Base-by-base conservation (phyloP, 2,888 invertebrate genomes). In the Idaea straminata region DNA sequence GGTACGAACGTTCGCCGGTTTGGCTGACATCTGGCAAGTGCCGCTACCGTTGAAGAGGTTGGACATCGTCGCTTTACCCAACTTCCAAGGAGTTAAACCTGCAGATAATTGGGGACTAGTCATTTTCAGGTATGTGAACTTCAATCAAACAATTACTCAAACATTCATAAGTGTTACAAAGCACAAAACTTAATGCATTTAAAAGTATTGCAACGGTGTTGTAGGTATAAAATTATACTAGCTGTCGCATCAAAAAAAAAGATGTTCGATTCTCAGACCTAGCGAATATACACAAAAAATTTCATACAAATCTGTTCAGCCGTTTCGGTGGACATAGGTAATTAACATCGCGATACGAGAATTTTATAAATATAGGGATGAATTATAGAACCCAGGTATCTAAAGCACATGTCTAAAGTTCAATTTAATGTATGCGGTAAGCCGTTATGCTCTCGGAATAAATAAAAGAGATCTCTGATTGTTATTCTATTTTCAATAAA, bases 61-160 rank as follows among this genome's bases (percentile, higher is more conserved):
- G 70, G 96, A 97, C 80, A 87, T 97, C 3, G 93, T 97, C 0
- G 96, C 96, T 0, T 86, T 97, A 62, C 97, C 97, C 0, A 95
- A 94, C 69, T 95, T 96, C 72, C 93, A 94, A 69, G 95, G 95
- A 0, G 94, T 95, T 2, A 95, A 95, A 73, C 96, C 96, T 0
- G 95, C 95, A 4, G 96, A 97, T 76, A 96, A 95, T 77, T 97
- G 96, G 96, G 97, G 97, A 4, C 89, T 97, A 3, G 94, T 97
- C 72, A 91, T 96, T 57, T 96, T 96, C 82, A 96, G 95, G 97
- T 97, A 91, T 90, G 90, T 83, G 15, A 16, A 35, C 5, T 61
- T 60, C n/a, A 60, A 15, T 16, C 15, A 13, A 59, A 35, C 36
- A 47, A 61, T 61, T 61, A 15, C n/a, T 25, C n/a, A n/a, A n/a